Conservation (phyloP, 1,140 invertebrate species). For the Rhagoletis zephyria region DNA sequence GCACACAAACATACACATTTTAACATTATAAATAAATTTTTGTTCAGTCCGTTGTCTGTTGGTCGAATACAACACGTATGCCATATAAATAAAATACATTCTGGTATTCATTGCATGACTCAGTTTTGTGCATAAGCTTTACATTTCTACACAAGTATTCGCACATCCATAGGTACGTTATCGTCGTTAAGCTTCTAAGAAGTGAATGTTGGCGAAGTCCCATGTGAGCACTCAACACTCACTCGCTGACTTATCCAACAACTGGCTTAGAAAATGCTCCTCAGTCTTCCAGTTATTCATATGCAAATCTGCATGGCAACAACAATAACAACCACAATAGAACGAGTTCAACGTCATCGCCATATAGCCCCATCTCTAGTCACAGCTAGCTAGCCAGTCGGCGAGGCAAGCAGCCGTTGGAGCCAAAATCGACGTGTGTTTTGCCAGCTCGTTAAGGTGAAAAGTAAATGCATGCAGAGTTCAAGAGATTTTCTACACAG, state of each 20-base stretch:
- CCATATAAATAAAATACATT: not conserved
- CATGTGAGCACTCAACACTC: constrained; percentile 6
- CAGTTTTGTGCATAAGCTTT: constrained; percentile 31
- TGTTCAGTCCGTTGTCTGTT: not conserved
- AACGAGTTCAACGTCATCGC: constrained; percentile 30
- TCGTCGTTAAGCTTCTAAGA: constrained; percentile 46
- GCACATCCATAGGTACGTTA: not conserved
- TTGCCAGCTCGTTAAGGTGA: constrained; percentile 42
- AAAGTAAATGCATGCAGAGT: constrained; percentile 38
- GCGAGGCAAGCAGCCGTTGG: not conserved
- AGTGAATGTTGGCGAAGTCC: constrained; percentile 28
- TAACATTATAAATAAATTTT: not conserved
- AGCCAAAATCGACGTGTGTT: not conserved
- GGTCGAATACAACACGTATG: not conserved
- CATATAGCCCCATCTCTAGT: not conserved
- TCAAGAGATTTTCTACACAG: constrained; percentile 45
- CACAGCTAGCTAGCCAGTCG: not conserved
- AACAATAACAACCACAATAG: not conserved
- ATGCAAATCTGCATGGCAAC: constrained; percentile 50
- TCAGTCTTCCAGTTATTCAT: constrained; percentile 8
- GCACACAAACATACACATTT: not conserved
- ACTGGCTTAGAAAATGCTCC: constrained; percentile 2
- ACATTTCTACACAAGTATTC: not conserved
- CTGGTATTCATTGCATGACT: constrained; percentile 31
- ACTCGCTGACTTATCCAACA: not conserved